Conservation (phyloP, 2,888 invertebrate species). For the Caenorhabditis sp. region DNA sequence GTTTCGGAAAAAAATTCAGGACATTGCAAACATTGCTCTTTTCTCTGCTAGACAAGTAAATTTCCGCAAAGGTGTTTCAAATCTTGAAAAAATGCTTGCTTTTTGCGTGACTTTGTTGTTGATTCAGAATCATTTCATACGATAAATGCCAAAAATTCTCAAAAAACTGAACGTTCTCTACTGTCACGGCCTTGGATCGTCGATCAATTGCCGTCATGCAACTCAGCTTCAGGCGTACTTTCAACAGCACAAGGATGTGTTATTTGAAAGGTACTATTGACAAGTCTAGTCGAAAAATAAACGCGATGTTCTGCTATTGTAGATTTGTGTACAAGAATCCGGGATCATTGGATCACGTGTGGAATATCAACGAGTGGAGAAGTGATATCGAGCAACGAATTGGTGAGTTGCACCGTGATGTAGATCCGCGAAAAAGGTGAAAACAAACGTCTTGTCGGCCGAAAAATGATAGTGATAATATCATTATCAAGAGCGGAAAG, state of each 20-base stretch:
- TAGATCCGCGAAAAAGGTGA: too few relatives aligned
- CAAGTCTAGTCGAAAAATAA: background rate
- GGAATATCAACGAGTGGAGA: conserved; percentile 63
- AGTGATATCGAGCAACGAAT: conserved; percentile 59
- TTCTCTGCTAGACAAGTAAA: too few relatives aligned
- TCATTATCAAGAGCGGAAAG: conserved; percentile 3
- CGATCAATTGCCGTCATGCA: conserved; percentile 61
- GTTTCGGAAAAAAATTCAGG: too few relatives aligned
- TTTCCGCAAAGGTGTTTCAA: too few relatives aligned
- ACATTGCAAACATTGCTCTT: too few relatives aligned
- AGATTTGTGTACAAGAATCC: conserved; percentile 61
- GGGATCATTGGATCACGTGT: conserved; percentile 50
- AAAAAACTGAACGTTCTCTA: conserved; percentile 56
- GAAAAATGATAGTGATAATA: too few relatives aligned
- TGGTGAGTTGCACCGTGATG: conserved; percentile 18
- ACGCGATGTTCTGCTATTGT: too few relatives aligned
- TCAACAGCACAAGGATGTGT: conserved; percentile 41
- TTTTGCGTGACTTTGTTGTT: too few relatives aligned
- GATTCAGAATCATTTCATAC: too few relatives aligned
- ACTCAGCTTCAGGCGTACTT: conserved; percentile 47
- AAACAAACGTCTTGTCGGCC: too few relatives aligned
- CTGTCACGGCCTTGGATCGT: conserved; percentile 64
- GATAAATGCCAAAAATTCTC: conserved; percentile 7
- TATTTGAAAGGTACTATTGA: conserved; percentile 51
- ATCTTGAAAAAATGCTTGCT: too few relatives aligned